Conservation (phyloP, 2,888 invertebrate species). For the Pollenia amentaria region DNA sequence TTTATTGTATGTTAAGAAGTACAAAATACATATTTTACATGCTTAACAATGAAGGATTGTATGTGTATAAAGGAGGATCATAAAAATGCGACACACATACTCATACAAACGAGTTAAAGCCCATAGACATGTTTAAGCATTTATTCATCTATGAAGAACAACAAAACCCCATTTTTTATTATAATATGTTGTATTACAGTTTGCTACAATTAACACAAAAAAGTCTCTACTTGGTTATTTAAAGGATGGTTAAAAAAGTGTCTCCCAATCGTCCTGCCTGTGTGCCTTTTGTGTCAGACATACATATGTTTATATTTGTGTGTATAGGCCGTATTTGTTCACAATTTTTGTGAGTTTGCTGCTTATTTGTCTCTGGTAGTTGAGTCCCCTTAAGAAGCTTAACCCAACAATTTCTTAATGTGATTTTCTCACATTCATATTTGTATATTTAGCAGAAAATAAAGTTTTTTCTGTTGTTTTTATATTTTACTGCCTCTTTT, state of each 20-base stretch:
- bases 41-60: background rate
- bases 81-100: background rate
- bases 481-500: background rate
- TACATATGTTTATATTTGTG: conserved; percentile 1
- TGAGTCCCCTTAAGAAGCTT: conserved; percentile 61
- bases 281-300: background rate
- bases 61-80: background rate
- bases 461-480: conserved; percentile 50
- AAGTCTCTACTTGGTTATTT: conserved; percentile 15
- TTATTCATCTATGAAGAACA: background rate
- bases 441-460: conserved; percentile 63
- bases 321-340: conserved; percentile 28
- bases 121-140: background rate
- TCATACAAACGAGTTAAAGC: background rate
- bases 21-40: background rate
- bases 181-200: conserved; percentile 27
- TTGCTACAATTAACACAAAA: conserved; percentile 56
- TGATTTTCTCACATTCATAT: conserved; percentile 50
- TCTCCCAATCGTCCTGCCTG: background rate
- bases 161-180: background rate
- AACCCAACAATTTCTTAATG: conserved; percentile 39
- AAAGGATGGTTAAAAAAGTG: conserved; percentile 4
- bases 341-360: conserved; percentile 12
- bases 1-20: background rate
- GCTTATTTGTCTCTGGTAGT: background rate